Conservation (phyloP, 2,888 invertebrate species). For the Noctua comes region DNA sequence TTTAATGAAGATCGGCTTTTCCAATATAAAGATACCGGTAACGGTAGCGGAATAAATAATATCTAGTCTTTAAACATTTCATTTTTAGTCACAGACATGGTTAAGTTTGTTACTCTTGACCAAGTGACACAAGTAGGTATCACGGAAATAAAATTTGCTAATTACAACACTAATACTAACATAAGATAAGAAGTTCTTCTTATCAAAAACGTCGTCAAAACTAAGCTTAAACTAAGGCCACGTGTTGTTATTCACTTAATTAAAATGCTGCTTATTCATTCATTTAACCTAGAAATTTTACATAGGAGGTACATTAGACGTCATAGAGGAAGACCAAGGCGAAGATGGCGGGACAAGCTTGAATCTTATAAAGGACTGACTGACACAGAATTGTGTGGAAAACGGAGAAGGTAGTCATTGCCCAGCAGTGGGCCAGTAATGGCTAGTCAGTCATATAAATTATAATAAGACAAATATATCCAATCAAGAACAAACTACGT, state of each 20-base stretch:
- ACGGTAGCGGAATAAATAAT: not conserved
- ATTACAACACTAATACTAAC: constrained; percentile 27
- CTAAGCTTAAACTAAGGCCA: constrained; percentile 26
- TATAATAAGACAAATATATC: not conserved
- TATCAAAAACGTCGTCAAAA: constrained; percentile 31
- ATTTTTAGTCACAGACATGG: not conserved
- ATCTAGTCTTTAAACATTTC: not conserved
- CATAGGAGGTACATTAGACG: not conserved
- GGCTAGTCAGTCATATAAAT: not conserved
- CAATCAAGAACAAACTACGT: not conserved
- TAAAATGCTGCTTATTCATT: not conserved
- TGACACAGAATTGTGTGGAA: not conserved
- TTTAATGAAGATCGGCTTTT: not conserved
- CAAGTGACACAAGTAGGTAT: not conserved
- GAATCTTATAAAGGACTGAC: not conserved
- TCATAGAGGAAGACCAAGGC: not conserved
- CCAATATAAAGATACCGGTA: not conserved
- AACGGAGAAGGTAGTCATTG: not conserved
- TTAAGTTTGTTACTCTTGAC: not conserved
- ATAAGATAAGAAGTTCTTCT: constrained; percentile 29
- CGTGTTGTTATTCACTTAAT: constrained; percentile 9
- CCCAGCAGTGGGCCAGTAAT: not conserved
- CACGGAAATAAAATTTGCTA: constrained; percentile 16
- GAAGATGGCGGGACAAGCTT: not conserved
- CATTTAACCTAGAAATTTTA: too few species aligned